Conservation (phyloP, 2,113 vertebrate species). For the Sporophila hypoxantha region DNA sequence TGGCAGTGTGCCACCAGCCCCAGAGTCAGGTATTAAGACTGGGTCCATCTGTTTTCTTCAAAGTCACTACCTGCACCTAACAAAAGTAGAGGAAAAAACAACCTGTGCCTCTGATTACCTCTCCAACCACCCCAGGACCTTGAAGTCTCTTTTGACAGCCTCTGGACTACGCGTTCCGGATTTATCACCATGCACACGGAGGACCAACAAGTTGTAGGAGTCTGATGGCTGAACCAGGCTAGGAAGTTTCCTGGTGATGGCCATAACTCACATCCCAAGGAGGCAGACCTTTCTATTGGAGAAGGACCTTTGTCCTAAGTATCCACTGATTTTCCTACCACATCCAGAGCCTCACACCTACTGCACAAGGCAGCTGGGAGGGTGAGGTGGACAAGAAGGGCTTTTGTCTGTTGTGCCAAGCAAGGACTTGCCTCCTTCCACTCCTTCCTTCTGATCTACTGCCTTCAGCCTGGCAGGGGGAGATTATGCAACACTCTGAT, state of each 20-base stretch:
- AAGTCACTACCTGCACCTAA: not conserved
- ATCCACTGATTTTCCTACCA: not conserved
- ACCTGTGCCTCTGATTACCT: not conserved
- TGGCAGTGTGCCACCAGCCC: not conserved
- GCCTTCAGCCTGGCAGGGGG: not conserved
- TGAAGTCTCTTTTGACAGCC: not conserved
- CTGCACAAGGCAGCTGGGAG: not conserved
- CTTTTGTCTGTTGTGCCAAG: not conserved
- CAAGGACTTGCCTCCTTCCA: not conserved
- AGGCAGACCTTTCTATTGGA: not conserved
- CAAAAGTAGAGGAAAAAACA: not conserved
- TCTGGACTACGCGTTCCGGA: not conserved
- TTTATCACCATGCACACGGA: accelerated
- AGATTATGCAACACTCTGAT: accelerated
- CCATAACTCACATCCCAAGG: accelerated
- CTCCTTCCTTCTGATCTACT: not conserved
- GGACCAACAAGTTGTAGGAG: accelerated
- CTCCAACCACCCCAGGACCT: not conserved
- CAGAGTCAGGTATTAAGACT: not conserved
- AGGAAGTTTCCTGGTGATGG: not conserved
- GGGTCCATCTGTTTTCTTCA: too few relatives aligned
- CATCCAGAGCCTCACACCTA: not conserved
- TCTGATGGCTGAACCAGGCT: not conserved
- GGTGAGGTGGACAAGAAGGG: not conserved
- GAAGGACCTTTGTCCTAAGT: not conserved